phyloP scores from a whole-genome alignment of 2,888 invertebrate genomes.

The Macrophya alboannulata region DNA sequence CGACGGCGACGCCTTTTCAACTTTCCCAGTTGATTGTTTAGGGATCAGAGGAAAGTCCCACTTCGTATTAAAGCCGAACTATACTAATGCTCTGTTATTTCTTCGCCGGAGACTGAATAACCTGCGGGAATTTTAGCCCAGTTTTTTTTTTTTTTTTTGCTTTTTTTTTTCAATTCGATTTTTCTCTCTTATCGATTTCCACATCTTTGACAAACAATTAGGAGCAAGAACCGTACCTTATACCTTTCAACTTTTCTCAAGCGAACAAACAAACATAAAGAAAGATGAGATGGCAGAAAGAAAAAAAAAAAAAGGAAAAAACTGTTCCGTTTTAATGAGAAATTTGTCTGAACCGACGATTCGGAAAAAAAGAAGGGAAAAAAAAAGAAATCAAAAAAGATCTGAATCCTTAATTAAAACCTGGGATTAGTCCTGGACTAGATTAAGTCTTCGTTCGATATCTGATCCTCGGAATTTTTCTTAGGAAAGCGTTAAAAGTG shows the following conservation, averaged over 20 bases:
- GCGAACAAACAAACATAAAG: too few relatives aligned
- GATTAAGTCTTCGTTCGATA: not conserved
- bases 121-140: not conserved
- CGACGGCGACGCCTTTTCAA: conserved; percentile 29
- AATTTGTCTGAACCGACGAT: conserved; percentile 1
- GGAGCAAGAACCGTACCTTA: not conserved
- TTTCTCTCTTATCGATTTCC: conserved; percentile 10
- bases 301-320: not conserved
- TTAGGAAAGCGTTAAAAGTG: not conserved
- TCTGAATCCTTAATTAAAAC: conserved; percentile 12
- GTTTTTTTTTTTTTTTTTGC: not conserved
- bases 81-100: conserved; percentile 46
- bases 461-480: not conserved
- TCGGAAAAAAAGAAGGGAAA: not conserved
- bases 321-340: conserved; percentile 13
- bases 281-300: not conserved
- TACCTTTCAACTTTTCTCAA: not conserved
- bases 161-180: not conserved
- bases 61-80: conserved; percentile 53
- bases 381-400: not conserved
- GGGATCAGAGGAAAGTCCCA: conserved; percentile 49
- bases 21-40: conserved; percentile 43
- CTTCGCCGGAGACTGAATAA: conserved; percentile 1
- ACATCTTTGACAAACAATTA: not conserved
- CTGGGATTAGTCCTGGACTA: not conserved